A percentile compares a stretch with the other conserved stretches of the same genome.
Conservation (phyloP, 2,113 vertebrate genomes). For the Accipiter virgatus region DNA sequence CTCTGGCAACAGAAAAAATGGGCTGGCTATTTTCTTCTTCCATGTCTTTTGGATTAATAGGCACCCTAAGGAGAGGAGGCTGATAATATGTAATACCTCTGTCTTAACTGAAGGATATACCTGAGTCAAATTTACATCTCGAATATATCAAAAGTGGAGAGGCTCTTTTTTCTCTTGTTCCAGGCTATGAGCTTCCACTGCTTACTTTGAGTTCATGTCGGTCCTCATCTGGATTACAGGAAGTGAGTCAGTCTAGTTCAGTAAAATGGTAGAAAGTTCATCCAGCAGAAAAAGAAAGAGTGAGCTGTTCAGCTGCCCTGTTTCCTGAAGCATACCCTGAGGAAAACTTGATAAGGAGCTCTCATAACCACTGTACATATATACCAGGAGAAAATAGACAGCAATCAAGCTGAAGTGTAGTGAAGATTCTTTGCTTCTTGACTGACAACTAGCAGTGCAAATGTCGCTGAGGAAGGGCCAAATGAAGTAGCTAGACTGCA, state of each 20-base stretch:
- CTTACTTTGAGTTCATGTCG: background rate
- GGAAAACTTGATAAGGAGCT: background rate
- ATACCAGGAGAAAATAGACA: background rate
- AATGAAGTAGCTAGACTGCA: background rate
- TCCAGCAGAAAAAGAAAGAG: background rate
- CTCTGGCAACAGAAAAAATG: background rate
- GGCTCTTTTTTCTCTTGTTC: background rate
- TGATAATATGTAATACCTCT: background rate
- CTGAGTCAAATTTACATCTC: background rate
- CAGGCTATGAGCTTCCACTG: background rate
- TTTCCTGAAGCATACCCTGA: background rate
- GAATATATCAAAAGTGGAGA: background rate
- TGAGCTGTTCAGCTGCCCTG: background rate
- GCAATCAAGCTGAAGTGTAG: background rate
- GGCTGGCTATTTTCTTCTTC: background rate
- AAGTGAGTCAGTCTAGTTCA: background rate
- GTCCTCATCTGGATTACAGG: background rate
- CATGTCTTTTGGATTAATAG: background rate
- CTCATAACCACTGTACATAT: background rate
- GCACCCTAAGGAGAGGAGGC: background rate
- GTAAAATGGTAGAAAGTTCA: background rate
- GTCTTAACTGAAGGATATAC: background rate
- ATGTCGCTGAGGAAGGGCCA: background rate
- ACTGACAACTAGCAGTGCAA: background rate
- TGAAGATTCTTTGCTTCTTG: background rate